Base-by-base conservation (phyloP, 2,113 vertebrate genomes). In the Silurus asotus region DNA sequence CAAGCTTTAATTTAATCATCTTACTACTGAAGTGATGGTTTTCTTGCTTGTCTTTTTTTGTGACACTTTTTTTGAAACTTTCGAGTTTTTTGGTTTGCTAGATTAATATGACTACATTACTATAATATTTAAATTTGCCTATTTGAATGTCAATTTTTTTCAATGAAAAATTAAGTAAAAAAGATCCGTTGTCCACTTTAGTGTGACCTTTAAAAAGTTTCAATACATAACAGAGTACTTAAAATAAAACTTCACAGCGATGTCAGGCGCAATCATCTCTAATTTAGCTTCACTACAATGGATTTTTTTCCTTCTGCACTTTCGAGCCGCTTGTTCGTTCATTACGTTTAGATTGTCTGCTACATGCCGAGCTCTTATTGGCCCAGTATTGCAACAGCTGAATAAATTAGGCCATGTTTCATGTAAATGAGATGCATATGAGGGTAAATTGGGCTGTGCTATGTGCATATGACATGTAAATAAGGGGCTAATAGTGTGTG, bases 401-500 rank as follows among this genome's bases (percentile, higher is more conserved):
- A 17, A 74, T 74, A 74, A 10, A 49, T 70, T 74, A 45, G 37
- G 17, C 2, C 14, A n/a, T 23, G 72, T 53, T 51, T 53, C 20
- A 51, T 75, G 72, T 75, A 13, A 75, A 75, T 55, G 15, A 25
- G 51, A 28, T 58, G 53, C 19, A 78, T 78, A 28, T 77, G 55
- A 78, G 76, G 25, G 55, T 78, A 78, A 78, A 56, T 77, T 28
- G 14, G 23, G 14, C n/a, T 77, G 53, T 55, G n/a, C 5, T 55
- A 77, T 77, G n/a, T 37, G 83, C 48, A 51, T 65, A 37, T 77
- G 25, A 28, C 13, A 62, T 84, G 69, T 72, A 45, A 48, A n/a
- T 37, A 83, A 23, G 8, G 5, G 17, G 56, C 11, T 62, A 81
- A 59, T 48, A 59, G 62, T 64, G 2, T 82, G 81, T 74, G 19